A percentile compares a stretch with the other conserved stretches of the same genome.
These are phyloP conservation scores for Catocala fraxini DNA, from an alignment of 2,888 invertebrate genomes.

Conservation along the genomic window DNA sequence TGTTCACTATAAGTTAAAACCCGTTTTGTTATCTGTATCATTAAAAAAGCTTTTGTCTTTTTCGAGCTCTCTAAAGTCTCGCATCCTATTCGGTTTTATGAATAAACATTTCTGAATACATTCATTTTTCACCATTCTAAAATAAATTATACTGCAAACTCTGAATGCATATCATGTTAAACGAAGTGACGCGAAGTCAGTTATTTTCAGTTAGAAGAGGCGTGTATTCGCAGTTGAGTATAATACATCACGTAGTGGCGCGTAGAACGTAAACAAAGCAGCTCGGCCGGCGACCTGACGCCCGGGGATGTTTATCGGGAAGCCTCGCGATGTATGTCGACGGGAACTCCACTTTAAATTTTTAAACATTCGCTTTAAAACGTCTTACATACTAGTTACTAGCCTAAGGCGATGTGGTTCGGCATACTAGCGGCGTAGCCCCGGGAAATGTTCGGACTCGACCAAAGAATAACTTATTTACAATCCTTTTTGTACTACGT, in stretches of 20 bases:
- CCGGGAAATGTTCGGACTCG: slow-evolving; percentile 9
- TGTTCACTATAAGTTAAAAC: no score
- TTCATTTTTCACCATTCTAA: slow-evolving; percentile 1
- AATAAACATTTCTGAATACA: neutral
- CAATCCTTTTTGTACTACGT: slow-evolving; percentile 6
- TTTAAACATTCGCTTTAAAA: slow-evolving; percentile 68
- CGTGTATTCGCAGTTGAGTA: slow-evolving; percentile 35
- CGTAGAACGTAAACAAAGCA: slow-evolving; percentile 67
- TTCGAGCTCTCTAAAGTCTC: no score
- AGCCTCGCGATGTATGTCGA: slow-evolving; percentile 68
- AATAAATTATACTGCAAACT: slow-evolving; percentile 1
- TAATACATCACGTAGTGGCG: slow-evolving; percentile 61
- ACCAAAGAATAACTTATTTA: slow-evolving; percentile 13
- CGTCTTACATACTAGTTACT: slow-evolving; percentile 47
- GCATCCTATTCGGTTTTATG: no score
- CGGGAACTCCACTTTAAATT: slow-evolving; percentile 72
- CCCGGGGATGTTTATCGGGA: slow-evolving; percentile 79
- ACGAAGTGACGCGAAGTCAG: slow-evolving; percentile 28
- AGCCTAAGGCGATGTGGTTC: slow-evolving; percentile 36
- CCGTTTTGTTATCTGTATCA: no score
- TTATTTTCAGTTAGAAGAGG: slow-evolving; percentile 41
- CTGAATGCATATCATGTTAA: slow-evolving; percentile 8
- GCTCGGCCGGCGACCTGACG: slow-evolving; percentile 58
- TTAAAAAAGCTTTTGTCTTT: no score
- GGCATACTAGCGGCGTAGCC: slow-evolving; percentile 24